These are phyloP conservation scores for Lasiurus cinereus DNA, from an alignment of 2,113 vertebrate species.

Conservation along the genomic window DNA sequence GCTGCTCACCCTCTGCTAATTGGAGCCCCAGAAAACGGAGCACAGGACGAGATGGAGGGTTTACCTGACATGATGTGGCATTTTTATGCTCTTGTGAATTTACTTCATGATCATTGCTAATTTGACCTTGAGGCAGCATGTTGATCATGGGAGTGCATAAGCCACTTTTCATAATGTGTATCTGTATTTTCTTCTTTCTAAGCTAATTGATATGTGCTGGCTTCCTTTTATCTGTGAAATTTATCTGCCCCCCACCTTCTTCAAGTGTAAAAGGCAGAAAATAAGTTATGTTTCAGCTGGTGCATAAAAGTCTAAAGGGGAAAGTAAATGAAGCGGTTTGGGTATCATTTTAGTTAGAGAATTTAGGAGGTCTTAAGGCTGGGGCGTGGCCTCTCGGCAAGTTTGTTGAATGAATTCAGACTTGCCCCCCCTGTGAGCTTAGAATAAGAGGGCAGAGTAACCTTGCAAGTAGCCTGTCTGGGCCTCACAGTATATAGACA, in stretches of 20 bases:
- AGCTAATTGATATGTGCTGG: background rate
- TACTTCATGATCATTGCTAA: constrained; percentile 28
- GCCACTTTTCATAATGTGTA: background rate
- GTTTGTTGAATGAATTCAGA: background rate
- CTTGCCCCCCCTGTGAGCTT: background rate
- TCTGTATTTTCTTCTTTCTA: background rate
- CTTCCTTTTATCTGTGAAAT: background rate
- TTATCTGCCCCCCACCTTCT: background rate
- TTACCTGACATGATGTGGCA: background rate
- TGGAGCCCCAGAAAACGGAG: background rate
- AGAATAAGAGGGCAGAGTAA: background rate
- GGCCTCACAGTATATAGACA: constrained; percentile 9
- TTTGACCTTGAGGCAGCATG: background rate
- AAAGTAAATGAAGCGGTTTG: background rate
- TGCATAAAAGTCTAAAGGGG: background rate
- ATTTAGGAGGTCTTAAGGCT: constrained; percentile 24
- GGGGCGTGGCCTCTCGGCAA: background rate
- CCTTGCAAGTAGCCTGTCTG: background rate
- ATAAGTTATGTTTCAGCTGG: background rate
- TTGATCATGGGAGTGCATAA: background rate
- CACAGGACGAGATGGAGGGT: background rate
- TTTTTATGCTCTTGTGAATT: background rate
- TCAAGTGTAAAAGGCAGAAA: constrained; percentile 28
- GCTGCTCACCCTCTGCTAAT: background rate
- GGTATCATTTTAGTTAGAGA: background rate